phyloP scores from a whole-genome alignment of 1,140 invertebrate genomes.

The Drosophila suzukii region DNA sequence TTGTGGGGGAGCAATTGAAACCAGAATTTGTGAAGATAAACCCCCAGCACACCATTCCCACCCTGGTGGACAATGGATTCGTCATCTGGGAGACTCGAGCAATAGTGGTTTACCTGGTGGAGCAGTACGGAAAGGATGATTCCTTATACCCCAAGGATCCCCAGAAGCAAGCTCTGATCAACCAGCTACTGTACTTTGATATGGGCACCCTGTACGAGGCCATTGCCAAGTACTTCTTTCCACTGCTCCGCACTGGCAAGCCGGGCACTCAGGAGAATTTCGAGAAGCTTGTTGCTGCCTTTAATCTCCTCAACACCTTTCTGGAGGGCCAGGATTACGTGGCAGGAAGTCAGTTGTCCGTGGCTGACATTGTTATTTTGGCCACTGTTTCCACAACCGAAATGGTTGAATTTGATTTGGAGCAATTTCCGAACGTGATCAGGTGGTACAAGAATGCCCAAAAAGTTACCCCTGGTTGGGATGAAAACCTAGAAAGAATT shows the following conservation, averaged over 20 bases:
- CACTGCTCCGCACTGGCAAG: slow-evolving; percentile 87
- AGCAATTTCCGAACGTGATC: slow-evolving; percentile 88
- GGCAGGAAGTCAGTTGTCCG: slow-evolving; percentile 88
- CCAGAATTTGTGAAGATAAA: slow-evolving; percentile 86
- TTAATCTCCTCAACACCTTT: slow-evolving; percentile 88
- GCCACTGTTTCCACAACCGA: slow-evolving; percentile 87
- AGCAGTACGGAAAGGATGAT: slow-evolving; percentile 77
- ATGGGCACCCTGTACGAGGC: slow-evolving; percentile 87
- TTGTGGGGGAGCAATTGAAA: slow-evolving; percentile 87
- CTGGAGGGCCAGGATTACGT: slow-evolving; percentile 87
- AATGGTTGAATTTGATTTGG: slow-evolving; percentile 87
- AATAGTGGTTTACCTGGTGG: slow-evolving; percentile 65
- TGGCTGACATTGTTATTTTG: slow-evolving; percentile 89
- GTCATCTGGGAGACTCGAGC: slow-evolving; percentile 63
- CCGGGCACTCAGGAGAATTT: slow-evolving; percentile 87
- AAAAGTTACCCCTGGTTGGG: slow-evolving; percentile 88
- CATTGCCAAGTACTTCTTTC: slow-evolving; percentile 88
- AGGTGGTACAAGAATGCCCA: slow-evolving; percentile 90
- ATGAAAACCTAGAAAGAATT: slow-evolving; percentile 86
- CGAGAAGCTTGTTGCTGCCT: slow-evolving; percentile 86
- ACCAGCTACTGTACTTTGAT: slow-evolving; percentile 91
- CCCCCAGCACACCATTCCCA: slow-evolving; percentile 77
- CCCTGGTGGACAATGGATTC: slow-evolving; percentile 59
- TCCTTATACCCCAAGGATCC: slow-evolving; percentile 87
- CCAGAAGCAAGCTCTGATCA: slow-evolving; percentile 87